Conservation (phyloP, 2,888 invertebrate genomes). For the Calephelis perditalis region DNA sequence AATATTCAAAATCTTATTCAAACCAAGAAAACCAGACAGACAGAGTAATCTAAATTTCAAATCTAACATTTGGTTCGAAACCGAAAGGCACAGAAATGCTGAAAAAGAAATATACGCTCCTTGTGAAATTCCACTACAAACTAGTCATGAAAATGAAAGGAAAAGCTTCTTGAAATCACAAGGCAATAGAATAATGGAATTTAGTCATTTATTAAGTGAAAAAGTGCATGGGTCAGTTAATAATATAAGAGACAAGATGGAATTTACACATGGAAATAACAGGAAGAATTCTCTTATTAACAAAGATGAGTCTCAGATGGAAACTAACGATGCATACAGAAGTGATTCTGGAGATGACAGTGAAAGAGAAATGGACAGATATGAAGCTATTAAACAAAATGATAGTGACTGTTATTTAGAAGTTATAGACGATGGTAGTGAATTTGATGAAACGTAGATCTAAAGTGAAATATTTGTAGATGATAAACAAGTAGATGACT, state of each 20-base stretch:
- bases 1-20: conserved; percentile 68
- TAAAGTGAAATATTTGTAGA: neutral
- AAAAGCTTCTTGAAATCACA: conserved; percentile 38
- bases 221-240: conserved; percentile 58
- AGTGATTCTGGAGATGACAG: conserved; percentile 46
- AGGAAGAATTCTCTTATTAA: conserved; percentile 44
- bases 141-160: conserved; percentile 40
- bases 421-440: conserved; percentile 63
- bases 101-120: conserved; percentile 51
- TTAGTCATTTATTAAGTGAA: conserved; percentile 49
- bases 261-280: conserved; percentile 46
- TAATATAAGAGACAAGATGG: conserved; percentile 49
- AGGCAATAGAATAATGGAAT: conserved; percentile 49
- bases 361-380: conserved; percentile 38
- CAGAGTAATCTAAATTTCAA: conserved; percentile 40
- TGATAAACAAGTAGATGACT: conserved; percentile 11
- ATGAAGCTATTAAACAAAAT: conserved; percentile 44
- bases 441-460: conserved; percentile 38
- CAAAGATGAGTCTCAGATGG: conserved; percentile 32
- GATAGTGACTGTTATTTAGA: conserved; percentile 65
- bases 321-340: conserved; percentile 44
- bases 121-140: conserved; percentile 60
- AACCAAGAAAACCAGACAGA: conserved; percentile 39
- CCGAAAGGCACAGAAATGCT: conserved; percentile 29
- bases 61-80: conserved; percentile 42